Percentiles rank a stretch among this genome's conserved stretches.
Conservation (phyloP, 2,888 invertebrate species). For the Drosophila crucigera region DNA sequence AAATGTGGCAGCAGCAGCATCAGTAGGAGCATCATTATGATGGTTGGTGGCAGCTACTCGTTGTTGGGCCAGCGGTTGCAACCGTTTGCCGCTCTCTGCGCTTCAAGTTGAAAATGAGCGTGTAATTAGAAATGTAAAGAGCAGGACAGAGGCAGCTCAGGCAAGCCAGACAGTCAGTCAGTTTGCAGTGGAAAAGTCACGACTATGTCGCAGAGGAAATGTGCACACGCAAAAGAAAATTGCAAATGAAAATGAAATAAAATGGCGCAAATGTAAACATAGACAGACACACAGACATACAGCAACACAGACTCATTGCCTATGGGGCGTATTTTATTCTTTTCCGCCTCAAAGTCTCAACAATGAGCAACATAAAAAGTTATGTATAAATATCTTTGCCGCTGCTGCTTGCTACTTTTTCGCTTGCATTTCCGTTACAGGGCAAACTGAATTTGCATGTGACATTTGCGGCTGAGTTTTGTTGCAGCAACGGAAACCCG, state of each 20-base stretch:
- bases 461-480: conserved; percentile 65
- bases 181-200: conserved; percentile 63
- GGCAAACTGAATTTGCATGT: conserved; percentile 70
- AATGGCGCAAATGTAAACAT: conserved; percentile 67
- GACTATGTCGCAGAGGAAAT: conserved; percentile 64
- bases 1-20: background rate
- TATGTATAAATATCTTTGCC: conserved; percentile 69
- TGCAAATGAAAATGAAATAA: conserved; percentile 74
- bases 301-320: conserved; percentile 52
- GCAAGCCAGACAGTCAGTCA: conserved; percentile 22
- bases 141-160: conserved; percentile 12
- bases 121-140: conserved; percentile 75
- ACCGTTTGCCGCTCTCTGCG: conserved; percentile 47
- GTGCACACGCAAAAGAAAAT: conserved; percentile 71
- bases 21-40: conserved; percentile 37
- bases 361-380: conserved; percentile 70
- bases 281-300: conserved; percentile 33
- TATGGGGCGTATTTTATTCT: conserved; percentile 59
- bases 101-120: conserved; percentile 70
- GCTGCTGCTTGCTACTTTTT: conserved; percentile 60
- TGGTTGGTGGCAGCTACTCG: conserved; percentile 24
- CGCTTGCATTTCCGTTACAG: conserved; percentile 72
- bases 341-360: conserved; percentile 60
- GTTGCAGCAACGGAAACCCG: conserved; percentile 21
- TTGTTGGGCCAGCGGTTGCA: conserved; percentile 26